phyloP scores from a whole-genome alignment of 2,113 vertebrate genomes.

The Atherinomorus stipes region DNA sequence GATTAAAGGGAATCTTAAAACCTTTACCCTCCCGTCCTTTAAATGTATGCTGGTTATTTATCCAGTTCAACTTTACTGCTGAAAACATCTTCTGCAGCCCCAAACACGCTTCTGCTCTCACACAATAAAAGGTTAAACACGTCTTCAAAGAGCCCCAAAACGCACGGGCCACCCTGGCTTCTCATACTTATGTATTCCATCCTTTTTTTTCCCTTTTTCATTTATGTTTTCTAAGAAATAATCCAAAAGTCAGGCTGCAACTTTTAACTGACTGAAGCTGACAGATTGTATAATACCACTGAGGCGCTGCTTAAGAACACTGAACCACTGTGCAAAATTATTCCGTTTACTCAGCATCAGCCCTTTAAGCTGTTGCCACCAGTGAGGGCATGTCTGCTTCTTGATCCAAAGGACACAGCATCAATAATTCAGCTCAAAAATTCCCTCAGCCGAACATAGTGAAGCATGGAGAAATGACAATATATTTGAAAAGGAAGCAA shows the following conservation, averaged over 20 bases:
- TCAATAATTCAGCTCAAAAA: conserved; percentile 51
- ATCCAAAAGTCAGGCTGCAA: conserved; percentile 28
- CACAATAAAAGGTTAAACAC: conserved; percentile 52
- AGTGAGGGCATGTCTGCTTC: conserved; percentile 39
- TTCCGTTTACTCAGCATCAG: conserved; percentile 33
- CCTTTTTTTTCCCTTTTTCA: conserved; percentile 13
- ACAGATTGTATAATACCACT: conserved; percentile 52
- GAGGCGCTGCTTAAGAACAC: conserved; percentile 41
- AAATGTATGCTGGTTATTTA: conserved; percentile 36
- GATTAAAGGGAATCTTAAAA: conserved; percentile 54
- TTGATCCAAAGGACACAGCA: conserved; percentile 46
- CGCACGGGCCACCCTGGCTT: conserved; percentile 12
- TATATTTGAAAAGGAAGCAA: conserved; percentile 3
- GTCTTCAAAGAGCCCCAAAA: conserved; percentile 37
- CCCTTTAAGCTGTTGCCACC: conserved; percentile 26
- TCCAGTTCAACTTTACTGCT: conserved; percentile 21
- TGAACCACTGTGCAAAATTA: conserved; percentile 18
- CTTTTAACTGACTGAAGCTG: conserved; percentile 40
- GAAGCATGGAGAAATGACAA: conserved; percentile 2
- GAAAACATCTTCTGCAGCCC: conserved; percentile 25
- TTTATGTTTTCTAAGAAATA: conserved; percentile 52
- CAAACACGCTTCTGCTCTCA: not conserved
- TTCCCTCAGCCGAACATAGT: conserved; percentile 21
- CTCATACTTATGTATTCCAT: not conserved
- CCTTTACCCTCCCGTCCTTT: conserved; percentile 17